Evolutionary conservation across 2,797 vertebrate species (phyloP), one percentile per base, ranked within the genome.

Genomic region (Streptopelia turtur): DNA sequence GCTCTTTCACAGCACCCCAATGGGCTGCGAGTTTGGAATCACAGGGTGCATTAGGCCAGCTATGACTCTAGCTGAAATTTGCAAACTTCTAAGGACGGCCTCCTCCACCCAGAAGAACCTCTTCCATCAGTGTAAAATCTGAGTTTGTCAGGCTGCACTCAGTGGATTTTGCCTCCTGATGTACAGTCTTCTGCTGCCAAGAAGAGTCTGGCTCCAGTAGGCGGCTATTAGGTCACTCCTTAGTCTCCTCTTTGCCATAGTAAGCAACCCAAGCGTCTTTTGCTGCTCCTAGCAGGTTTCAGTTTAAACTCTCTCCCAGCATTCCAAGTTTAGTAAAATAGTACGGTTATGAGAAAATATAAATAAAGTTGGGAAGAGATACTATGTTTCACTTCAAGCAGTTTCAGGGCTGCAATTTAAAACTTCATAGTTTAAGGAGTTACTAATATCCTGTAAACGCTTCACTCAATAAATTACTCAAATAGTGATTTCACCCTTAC

Each of bases 1-100:
- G 0, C 8, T 33, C 47, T n/a, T 66, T 7, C 3, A 14, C 10
- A 72, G 68, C 35, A 30, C 2, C 15, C 6, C 24, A 18, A 5
- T 0, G 1, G 35, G 22, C 28, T 23, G 1, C 1, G 7, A 33
- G n/a, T 4, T 55, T 75, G 28, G n/a, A 89, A 56, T 13, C 53
- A 52, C 7, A 28, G 1, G 4, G 57, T 37, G 16, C 3, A 22
- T 27, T 59, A 4, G 0, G 28, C 49, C 70, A 87, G 57, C 35
- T 43, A 2, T 6, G 31, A 64, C n/a, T 24, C 63, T n/a, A 24
- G n/a, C 3, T 59, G 43, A 50, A 59, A 52, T 66, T 61, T 21
- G 11, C n/a, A 24, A 68, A 65, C 14, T 25, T 59, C 6, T 41
- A 45, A 23, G 6, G 24, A 53, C 9, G 79, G 45, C 16, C 33